These are phyloP conservation scores for Falco punctatus DNA, from an alignment of 2,113 vertebrate genomes.

Conservation along the genomic window DNA sequence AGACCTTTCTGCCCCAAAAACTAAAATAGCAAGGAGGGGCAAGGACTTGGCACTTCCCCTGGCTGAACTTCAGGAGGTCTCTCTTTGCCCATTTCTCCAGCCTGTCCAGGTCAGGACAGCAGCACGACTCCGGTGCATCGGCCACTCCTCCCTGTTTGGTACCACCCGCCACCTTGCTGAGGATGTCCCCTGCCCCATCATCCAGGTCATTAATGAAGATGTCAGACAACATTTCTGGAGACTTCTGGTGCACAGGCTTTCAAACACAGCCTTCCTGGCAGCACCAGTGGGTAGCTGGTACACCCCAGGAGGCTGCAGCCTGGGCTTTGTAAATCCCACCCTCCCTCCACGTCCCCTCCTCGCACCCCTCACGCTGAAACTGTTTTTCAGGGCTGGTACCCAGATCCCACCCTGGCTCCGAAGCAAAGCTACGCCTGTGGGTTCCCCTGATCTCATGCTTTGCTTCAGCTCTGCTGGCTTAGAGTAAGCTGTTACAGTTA, in stretches of 20 bases:
- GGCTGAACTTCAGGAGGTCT: neutral
- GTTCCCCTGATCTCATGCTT: neutral
- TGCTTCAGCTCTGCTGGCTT: neutral
- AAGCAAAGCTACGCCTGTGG: rapidly evolving
- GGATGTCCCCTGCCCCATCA: no score
- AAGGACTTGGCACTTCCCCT: neutral
- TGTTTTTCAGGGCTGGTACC: neutral
- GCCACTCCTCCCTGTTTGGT: no score
- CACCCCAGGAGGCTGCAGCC: rapidly evolving
- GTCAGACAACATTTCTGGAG: neutral
- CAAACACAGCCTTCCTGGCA: neutral
- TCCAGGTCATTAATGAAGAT: no score
- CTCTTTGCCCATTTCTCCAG: no score
- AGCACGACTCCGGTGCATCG: no score
- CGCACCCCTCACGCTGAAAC: neutral
- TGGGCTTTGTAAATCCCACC: neutral
- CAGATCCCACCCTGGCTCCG: neutral
- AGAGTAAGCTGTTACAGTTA: neutral
- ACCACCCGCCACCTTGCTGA: no score
- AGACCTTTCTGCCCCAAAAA: neutral
- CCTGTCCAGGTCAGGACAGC: no score
- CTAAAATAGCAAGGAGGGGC: neutral
- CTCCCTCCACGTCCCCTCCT: neutral
- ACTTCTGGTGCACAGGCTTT: neutral
- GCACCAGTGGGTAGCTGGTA: neutral